Conservation (phyloP, 2,888 invertebrate species). For the Tachina grossa region DNA sequence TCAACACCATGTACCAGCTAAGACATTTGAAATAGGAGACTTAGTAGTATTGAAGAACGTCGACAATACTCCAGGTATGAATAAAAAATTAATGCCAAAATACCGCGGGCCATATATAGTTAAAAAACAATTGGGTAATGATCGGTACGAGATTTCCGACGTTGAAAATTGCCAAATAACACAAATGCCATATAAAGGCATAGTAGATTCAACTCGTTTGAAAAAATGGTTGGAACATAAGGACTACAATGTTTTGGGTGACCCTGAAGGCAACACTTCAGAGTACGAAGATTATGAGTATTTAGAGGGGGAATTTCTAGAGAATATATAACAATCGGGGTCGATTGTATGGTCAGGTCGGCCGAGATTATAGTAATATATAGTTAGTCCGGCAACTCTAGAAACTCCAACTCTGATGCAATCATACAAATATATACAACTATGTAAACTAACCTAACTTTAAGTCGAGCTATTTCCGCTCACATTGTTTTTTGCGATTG, state of each 20-base stretch:
- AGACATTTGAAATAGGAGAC: too few species aligned
- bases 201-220: slow-evolving; percentile 27
- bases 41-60: background rate
- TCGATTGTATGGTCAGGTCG: slow-evolving; percentile 18
- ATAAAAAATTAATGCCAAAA: slow-evolving; percentile 4
- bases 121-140: slow-evolving; percentile 35
- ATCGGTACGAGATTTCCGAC: slow-evolving; percentile 44
- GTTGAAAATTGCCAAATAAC: slow-evolving; percentile 38
- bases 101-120: slow-evolving; percentile 41
- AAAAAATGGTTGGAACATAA: slow-evolving; percentile 22
- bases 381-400: slow-evolving; percentile 11
- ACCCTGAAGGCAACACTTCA: slow-evolving; percentile 20
- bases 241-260: slow-evolving; percentile 8
- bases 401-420: slow-evolving; percentile 2
- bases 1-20: background rate
- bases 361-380: slow-evolving; percentile 22
- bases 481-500: slow-evolving; percentile 1
- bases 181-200: slow-evolving; percentile 24
- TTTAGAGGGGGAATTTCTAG: slow-evolving; percentile 19
- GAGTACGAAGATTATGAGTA: slow-evolving; percentile 18
- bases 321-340: slow-evolving; percentile 22
- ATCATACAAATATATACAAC: slow-evolving; percentile 6
- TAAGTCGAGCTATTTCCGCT: background rate
- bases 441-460: slow-evolving; percentile 10
- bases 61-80: background rate